Evolutionary conservation across 2,888 invertebrate genomes (phyloP).

Genomic region (Limnephilus auricula): DNA sequence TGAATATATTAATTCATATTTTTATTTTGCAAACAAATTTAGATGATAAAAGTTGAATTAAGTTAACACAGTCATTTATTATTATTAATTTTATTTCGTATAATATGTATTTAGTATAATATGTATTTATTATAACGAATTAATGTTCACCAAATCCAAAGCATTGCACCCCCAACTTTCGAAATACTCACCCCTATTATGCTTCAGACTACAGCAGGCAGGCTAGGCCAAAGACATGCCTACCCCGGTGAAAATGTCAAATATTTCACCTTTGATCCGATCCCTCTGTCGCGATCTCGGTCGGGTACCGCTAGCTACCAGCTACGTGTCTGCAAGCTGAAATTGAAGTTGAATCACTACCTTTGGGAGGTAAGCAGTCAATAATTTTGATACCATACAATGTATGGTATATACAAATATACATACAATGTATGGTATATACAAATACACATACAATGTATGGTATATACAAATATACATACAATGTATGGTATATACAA

Average conservation of each 20-base stretch:
- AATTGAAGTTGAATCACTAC: not conserved
- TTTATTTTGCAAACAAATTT: no score
- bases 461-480: no score
- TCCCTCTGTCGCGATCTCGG: not conserved
- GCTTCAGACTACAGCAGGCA: not conserved
- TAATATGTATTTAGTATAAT: no score
- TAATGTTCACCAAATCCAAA: not conserved
- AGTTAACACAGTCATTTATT: no score
- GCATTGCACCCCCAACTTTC: slow-evolving; percentile 47
- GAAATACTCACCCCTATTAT: not conserved
- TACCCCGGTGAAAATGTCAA: slow-evolving; percentile 64
- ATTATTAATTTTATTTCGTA: no score
- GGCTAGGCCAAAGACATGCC: slow-evolving; percentile 63
- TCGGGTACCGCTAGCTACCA: not conserved
- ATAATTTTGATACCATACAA: not conserved
- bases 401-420: no score
- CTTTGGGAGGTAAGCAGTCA: not conserved
- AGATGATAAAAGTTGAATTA: no score
- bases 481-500: no score
- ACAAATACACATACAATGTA: no score
- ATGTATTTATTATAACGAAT: no score
- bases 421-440: no score
- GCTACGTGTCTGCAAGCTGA: not conserved
- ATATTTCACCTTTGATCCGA: slow-evolving; percentile 64
- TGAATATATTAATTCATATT: no score